Base-by-base conservation (phyloP, 2,888 invertebrate genomes). In the Lamellibrachia satsuma region DNA sequence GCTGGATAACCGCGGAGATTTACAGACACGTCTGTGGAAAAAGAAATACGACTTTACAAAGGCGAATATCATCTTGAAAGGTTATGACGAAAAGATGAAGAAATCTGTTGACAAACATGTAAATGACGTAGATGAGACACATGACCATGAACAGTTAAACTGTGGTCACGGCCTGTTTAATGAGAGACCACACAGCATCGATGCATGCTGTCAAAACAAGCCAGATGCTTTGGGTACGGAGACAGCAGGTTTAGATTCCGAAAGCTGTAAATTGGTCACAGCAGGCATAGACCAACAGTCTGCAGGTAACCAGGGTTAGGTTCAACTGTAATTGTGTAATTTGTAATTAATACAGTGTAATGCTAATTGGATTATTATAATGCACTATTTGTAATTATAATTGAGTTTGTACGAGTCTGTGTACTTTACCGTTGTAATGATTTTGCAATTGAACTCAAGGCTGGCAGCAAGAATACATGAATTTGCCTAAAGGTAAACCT, bases 31-130 rank as follows among this genome's bases (percentile, higher is more conserved):
- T 9, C 93, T 96, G 52, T 95, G 96, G 95, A 96, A 96, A 93
- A 95, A 95, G 93, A 95, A 95, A 55, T 96, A 95, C 93, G 94
- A 96, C 93, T 96, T 96, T 93, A 94, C 94, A 7, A 94, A 94
- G 92, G 93, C 94, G 15, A 92, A 93, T 90, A 75, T 93, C 9
- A 91, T 93, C 51, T 91, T 91, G 51, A 60, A 93, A 57, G 55
- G 92, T 52, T 90, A 93, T 90, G 92, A 52, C 7, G 52, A 60
- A 91, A 51, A 92, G 90, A 52, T 55, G 27, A 52, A 92, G 92
- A 52, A 52, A 90, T 22, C 90, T 39, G 90, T 9, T 27, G 11
- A 92, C 51, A 90, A 90, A 11, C 60, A 75, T 11, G 39, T 27
- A 27, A 57, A 75, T 39, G 52, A 90, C 9, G 4, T 52, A 39